Base-by-base conservation (phyloP, 2,797 vertebrate species). In the Leptoclinus maculatus region DNA sequence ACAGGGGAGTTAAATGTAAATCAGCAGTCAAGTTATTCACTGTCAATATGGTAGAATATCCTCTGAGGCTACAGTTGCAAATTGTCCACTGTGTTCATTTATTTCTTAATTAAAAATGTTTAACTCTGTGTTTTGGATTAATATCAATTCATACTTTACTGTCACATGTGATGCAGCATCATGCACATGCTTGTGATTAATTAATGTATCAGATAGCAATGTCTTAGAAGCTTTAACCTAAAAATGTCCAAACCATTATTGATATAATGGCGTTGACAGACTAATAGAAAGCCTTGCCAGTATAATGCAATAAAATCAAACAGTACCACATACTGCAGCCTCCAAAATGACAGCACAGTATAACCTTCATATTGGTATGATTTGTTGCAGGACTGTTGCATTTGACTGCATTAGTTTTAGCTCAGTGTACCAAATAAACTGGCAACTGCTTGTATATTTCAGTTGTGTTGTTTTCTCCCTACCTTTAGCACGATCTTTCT, bases 61-160 rank as follows among this genome's bases (percentile, higher is more conserved):
- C 29, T 53, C 27, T 3, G 39, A 56, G 54, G 19, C 34, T 43
- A 3, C 47, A 72, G 43, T 56, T 80, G 58, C 6, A 32, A 81
- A 23, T 9, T 43, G 34, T 45, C 43, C 43, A 19, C 43, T 45
- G 43, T 45, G 43, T 45, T 45, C 16, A 19, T 10, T 45, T 45
- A 19, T 41, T 41, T 41, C 12, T 41, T n/a, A 14, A 32, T 53
- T 53, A n/a, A 29, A 12, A 34, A 59, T 13, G 4, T 59, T 12
- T 14, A 49, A 4, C 38, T 67, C 16, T 19, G 2, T 43, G n/a
- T 16, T 66, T 25, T 54, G 5, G 21, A 45, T 19, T 7, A 47
- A 36, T 0, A 63, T 39, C 39, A 58, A 51, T 38, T 13, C 47
- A 66, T 62, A 63, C 53, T 65, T 64, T 3, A 45, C 23, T 76